Conservation (phyloP, 2,888 invertebrate species). For the Biston stratarius region DNA sequence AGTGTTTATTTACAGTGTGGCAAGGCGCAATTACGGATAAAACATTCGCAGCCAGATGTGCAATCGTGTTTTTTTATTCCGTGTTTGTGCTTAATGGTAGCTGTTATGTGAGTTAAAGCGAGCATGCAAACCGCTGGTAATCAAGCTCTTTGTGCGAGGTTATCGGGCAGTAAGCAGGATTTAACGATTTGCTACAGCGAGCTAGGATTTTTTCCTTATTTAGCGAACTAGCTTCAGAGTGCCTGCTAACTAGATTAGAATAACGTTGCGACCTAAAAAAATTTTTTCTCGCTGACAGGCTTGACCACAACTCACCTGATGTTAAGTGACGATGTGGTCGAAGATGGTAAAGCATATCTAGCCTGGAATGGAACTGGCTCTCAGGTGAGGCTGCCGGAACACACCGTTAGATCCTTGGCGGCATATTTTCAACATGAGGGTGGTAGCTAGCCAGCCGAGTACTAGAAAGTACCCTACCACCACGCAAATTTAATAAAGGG, state of each 20-base stretch:
- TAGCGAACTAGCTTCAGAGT: conserved; percentile 25
- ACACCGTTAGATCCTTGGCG: no score
- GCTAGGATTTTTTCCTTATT: conserved; percentile 40
- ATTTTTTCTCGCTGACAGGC: no score
- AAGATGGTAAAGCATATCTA: no score
- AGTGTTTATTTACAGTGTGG: conserved; percentile 37
- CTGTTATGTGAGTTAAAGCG: conserved; percentile 47
- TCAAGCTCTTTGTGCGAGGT: conserved; percentile 37
- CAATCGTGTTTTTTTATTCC: conserved; percentile 38
- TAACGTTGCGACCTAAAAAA: conserved; percentile 32
- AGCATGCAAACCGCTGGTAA: conserved; percentile 46
- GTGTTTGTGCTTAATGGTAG: conserved; percentile 43
- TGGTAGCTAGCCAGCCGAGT: no score
- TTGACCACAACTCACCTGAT: no score
- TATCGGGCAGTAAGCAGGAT: conserved; percentile 41
- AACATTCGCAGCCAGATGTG: conserved; percentile 35
- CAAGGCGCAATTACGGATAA: conserved; percentile 39
- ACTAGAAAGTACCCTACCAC: no score
- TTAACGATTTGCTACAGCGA: conserved; percentile 39
- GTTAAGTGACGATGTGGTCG: no score
- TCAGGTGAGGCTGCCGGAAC: no score
- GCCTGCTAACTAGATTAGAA: conserved; percentile 42
- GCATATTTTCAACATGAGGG: no score
- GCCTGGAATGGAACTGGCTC: no score
- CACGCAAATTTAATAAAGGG: conserved; percentile 37